Evolutionary conservation across 1,140 invertebrate genomes (phyloP).

Genomic region (Drosophila tsacasi): DNA sequence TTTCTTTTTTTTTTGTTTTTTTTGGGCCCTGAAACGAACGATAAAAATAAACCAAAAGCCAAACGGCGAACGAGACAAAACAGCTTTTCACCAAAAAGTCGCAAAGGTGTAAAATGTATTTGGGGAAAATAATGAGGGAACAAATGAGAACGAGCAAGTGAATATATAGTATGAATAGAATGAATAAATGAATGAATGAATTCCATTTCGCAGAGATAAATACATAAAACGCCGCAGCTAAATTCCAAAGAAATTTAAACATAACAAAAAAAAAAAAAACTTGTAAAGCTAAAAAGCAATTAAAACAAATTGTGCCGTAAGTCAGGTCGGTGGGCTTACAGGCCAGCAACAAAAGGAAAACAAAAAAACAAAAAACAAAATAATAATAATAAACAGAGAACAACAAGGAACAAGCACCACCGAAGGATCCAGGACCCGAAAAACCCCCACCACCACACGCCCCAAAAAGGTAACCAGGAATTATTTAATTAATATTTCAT

Average conservation of each 20-base stretch:
- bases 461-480: slow-evolving; percentile 60
- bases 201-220: slow-evolving; percentile 32
- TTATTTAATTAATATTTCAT: slow-evolving; percentile 58
- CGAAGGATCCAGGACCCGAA: slow-evolving; percentile 17
- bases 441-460: slow-evolving; percentile 1
- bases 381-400: slow-evolving; percentile 3
- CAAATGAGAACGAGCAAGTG: slow-evolving; percentile 1
- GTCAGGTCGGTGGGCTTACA: slow-evolving; percentile 73
- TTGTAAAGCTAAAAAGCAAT: slow-evolving; percentile 72
- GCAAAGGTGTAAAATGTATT: slow-evolving; percentile 61
- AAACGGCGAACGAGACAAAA: slow-evolving; percentile 46
- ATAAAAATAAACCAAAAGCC: slow-evolving; percentile 70
- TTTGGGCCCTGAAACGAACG: slow-evolving; percentile 56
- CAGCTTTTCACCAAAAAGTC: slow-evolving; percentile 40
- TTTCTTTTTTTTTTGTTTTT: slow-evolving; percentile 1
- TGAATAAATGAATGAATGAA: slow-evolving; percentile 17
- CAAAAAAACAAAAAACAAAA: slow-evolving; percentile 7
- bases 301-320: slow-evolving; percentile 81
- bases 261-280: slow-evolving; percentile 9
- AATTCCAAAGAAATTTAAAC: slow-evolving; percentile 23
- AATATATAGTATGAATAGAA: neutral
- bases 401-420: slow-evolving; percentile 22
- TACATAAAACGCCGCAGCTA: slow-evolving; percentile 14
- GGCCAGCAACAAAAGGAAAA: slow-evolving; percentile 34
- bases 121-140: slow-evolving; percentile 23